Conservation (phyloP, 1,140 invertebrate genomes). For the Bombus waltoni region DNA sequence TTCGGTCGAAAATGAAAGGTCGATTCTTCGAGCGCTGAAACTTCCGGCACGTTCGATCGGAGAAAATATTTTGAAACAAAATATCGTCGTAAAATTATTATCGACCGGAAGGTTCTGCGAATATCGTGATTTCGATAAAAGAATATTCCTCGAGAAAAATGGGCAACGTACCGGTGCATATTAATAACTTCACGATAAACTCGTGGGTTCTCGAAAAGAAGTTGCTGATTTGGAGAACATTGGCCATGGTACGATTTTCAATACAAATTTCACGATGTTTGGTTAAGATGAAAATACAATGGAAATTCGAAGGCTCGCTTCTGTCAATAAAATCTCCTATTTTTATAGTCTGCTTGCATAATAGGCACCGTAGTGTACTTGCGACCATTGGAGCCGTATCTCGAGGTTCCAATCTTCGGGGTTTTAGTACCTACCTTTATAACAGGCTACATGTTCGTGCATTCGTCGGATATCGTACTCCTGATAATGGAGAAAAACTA, state of each 20-base stretch:
- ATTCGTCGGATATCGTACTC: constrained; percentile 50
- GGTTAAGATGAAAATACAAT: not conserved
- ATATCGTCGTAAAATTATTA: not conserved
- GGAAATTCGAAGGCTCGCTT: too few species aligned
- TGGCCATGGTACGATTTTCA: constrained; percentile 31
- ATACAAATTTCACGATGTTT: not conserved
- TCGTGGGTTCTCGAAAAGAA: constrained; percentile 4
- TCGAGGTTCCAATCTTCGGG: constrained; percentile 51
- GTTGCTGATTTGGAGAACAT: constrained; percentile 46
- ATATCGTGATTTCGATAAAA: not conserved
- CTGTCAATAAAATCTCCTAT: not conserved
- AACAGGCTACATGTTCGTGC: constrained; percentile 68
- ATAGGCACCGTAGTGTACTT: constrained; percentile 56
- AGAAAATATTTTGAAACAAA: not conserved
- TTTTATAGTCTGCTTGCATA: constrained; percentile 65
- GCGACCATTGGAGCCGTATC: constrained; percentile 29
- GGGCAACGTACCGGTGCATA: not conserved
- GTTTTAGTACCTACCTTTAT: constrained; percentile 67
- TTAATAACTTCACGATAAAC: not conserved
- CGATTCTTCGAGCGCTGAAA: not conserved
- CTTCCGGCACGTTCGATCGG: not conserved
- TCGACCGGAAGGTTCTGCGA: not conserved
- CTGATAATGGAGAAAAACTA: constrained; percentile 23
- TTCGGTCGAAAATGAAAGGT: not conserved
- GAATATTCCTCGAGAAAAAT: not conserved